These are phyloP conservation scores for Cyclargus thomasi DNA, from an alignment of 1,140 invertebrate genomes.

Conservation along the genomic window DNA sequence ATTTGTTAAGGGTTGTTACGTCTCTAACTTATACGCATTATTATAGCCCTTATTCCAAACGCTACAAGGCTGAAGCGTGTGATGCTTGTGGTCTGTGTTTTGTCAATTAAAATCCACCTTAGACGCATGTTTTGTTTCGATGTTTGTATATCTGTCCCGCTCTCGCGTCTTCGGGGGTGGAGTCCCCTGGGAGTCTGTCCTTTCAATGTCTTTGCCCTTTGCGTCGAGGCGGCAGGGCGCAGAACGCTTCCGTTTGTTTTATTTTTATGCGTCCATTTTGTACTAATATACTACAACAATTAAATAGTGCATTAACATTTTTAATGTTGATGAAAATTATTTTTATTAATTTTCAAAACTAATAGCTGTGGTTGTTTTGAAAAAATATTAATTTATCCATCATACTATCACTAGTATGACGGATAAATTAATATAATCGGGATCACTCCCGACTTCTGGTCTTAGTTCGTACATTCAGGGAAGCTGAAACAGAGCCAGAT, in stretches of 20 bases:
- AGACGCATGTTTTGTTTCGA: slow-evolving; percentile 51
- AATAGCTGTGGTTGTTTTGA: too few relatives aligned
- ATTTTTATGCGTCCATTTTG: slow-evolving; percentile 18
- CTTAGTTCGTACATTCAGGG: too few relatives aligned
- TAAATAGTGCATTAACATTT: too few relatives aligned
- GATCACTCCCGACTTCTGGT: too few relatives aligned
- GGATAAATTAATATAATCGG: too few relatives aligned
- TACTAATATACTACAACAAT: not conserved
- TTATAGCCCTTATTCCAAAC: not conserved
- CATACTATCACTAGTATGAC: too few relatives aligned
- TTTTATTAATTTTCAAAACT: too few relatives aligned
- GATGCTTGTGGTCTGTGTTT: slow-evolving; percentile 13
- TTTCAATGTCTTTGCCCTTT: slow-evolving; percentile 73
- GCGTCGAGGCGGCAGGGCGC: slow-evolving; percentile 57
- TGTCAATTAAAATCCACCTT: slow-evolving; percentile 50
- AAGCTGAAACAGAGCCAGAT: too few relatives aligned
- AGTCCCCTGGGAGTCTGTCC: slow-evolving; percentile 76
- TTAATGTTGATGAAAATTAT: too few relatives aligned
- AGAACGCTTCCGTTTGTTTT: slow-evolving; percentile 25
- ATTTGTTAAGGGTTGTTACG: slow-evolving; percentile 44
- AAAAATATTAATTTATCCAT: too few relatives aligned
- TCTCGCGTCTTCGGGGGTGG: slow-evolving; percentile 68
- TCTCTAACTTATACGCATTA: not conserved
- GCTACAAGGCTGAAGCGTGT: not conserved
- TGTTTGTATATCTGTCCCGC: slow-evolving; percentile 46